Evolutionary conservation across 1,140 invertebrate genomes (phyloP), one percentile per base, ranked within the genome.

Genomic region (Ganaspis sp.): DNA sequence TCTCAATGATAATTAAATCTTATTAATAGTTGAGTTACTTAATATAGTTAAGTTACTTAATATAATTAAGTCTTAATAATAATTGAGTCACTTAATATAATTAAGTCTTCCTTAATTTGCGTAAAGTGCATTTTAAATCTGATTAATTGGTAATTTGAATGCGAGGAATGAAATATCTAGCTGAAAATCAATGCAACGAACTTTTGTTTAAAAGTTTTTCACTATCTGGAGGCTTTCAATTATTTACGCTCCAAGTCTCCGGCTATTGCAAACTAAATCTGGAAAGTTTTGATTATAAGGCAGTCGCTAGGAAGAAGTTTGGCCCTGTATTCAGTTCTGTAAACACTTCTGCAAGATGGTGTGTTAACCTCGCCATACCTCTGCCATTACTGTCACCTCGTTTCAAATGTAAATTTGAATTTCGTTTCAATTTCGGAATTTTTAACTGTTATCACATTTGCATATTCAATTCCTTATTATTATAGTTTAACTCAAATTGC

Each of bases 161-260:
- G n/a, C n/a, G n/a, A n/a, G n/a, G n/a, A n/a, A n/a, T n/a, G n/a
- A n/a, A n/a, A 34, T 34, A 6, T 2, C 58, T 73, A 9, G 34
- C 11, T 69, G 4, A 76, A 78, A 81, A 78, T 76, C 76, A 70
- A 81, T 81, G 49, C 21, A 12, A 37, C 12, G 75, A 77, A 74
- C 29, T 75, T 76, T 72, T 26, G 40, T 6, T 54, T 74, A 74
- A 74, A 69, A 54, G 21, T 70, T 70, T 64, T 49, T 64, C 49
- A 26, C 69, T 37, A 23, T 37, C 70, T 69, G 40, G 37, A 40
- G 69, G 69, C 70, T 75, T 70, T 9, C 70, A 86, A 87, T 88
- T 88, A 87, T 86, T 86, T 84, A 80, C 78, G 75, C 70, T 78
- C 58, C 53, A 76, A 81, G 71, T 84, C 73, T 37, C 73, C 15